phyloP scores from a whole-genome alignment of 1,140 invertebrate genomes.

The Drosophila sucinea region DNA sequence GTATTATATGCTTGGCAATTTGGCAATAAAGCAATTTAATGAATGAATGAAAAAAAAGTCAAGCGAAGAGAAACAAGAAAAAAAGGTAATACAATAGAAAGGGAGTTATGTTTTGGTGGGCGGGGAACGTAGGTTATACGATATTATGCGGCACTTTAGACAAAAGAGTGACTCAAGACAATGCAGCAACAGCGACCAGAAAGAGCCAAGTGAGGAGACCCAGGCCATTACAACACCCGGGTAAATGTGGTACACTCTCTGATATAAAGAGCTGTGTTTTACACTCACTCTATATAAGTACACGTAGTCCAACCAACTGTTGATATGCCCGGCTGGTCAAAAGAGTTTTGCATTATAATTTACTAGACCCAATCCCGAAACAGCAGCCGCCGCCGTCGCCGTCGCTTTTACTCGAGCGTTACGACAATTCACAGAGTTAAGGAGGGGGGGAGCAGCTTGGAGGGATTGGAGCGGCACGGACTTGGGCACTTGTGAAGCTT shows the following conservation, averaged over 20 bases:
- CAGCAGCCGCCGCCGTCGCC: conserved; percentile 26
- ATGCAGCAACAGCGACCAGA: background rate
- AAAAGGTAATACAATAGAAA: conserved; percentile 38
- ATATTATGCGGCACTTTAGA: conserved; percentile 38
- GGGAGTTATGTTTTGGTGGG: conserved; percentile 5
- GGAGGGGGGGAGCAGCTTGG: background rate
- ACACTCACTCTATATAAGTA: background rate
- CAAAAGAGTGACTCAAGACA: conserved; percentile 37
- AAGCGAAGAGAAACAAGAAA: conserved; percentile 5
- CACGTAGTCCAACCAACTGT: conserved; percentile 62
- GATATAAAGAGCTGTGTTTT: conserved; percentile 38
- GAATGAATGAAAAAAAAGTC: conserved; percentile 9
- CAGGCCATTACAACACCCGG: conserved; percentile 6
- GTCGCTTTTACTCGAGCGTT: conserved; percentile 69
- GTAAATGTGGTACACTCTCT: conserved; percentile 14
- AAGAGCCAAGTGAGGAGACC: conserved; percentile 23
- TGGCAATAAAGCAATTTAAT: conserved; percentile 52
- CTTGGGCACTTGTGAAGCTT: conserved; percentile 69
- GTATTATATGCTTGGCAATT: conserved; percentile 41
- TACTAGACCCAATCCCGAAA: conserved; percentile 31
- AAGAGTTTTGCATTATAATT: conserved; percentile 76
- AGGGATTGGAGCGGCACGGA: conserved; percentile 12
- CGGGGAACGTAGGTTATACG: background rate
- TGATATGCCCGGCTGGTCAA: conserved; percentile 76
- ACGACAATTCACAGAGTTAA: conserved; percentile 15